A percentile compares a stretch with the other conserved stretches of the same genome.
phyloP scores from a whole-genome alignment of 2,797 vertebrate species.

The Myotis myotis region DNA sequence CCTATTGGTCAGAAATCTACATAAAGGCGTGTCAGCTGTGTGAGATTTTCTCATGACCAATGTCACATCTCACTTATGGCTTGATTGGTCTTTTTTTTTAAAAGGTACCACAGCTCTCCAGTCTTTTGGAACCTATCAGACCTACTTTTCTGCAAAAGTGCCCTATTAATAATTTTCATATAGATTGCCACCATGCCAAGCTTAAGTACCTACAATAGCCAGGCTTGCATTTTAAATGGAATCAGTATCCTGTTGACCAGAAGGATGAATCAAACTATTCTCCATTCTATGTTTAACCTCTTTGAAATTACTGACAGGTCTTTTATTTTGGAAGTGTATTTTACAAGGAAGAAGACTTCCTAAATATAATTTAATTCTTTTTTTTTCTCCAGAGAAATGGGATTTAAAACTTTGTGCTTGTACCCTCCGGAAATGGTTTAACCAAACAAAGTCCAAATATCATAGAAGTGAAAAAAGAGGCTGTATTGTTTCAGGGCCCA shows the following conservation, averaged over 20 bases:
- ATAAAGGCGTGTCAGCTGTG: conserved; percentile 14
- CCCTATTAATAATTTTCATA: conserved; percentile 4
- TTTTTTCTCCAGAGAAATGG: conserved; percentile 53
- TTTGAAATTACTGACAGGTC: conserved; percentile 51
- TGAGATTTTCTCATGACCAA: not conserved
- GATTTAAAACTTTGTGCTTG: conserved; percentile 59
- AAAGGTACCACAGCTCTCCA: not conserved
- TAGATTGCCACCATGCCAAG: not conserved
- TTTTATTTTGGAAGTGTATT: conserved; percentile 73
- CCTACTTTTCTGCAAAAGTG: not conserved
- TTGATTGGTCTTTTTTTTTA: conserved; percentile 53
- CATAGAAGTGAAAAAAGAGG: conserved; percentile 38
- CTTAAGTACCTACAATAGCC: not conserved
- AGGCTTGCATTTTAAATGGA: not conserved
- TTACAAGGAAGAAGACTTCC: conserved; percentile 55
- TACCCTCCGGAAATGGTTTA: conserved; percentile 65
- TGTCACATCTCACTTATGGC: conserved; percentile 10
- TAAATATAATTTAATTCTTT: conserved; percentile 60
- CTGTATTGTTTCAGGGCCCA: conserved; percentile 69
- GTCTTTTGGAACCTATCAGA: conserved; percentile 52
- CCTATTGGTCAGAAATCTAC: not conserved
- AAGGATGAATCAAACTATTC: conserved; percentile 44
- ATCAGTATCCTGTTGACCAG: not conserved
- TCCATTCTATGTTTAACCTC: conserved; percentile 23
- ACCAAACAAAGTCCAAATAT: conserved; percentile 61